Evolutionary conservation across 1,140 invertebrate species (phyloP), one percentile per base, ranked within the genome.

Genomic region (Solen grandis): DNA sequence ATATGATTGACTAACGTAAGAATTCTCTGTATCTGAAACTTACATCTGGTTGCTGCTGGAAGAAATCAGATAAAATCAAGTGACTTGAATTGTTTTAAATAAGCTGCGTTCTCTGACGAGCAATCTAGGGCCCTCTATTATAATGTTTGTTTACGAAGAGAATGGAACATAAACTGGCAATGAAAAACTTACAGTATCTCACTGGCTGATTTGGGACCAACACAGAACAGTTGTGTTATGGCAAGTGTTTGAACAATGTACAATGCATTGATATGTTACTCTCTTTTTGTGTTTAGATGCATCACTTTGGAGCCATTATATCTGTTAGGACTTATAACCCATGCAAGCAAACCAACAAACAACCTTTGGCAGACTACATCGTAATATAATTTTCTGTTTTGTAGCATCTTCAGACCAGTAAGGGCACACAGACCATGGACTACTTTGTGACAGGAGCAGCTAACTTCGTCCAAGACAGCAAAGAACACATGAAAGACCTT

Each of bases 381-480:
- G 4, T 27, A 19, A 35, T 65, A 22, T 36, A 31, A 41, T 68
- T 75, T 55, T 54, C n/a, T 65, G 4, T 69, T 25, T 81, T 36
- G 60, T 74, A 87, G 14, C 85, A 92, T 91, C 91, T 91, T 81
- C 85, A 92, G 14, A 70, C 84, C 36, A 70, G 63, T 27, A 69
- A 84, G 31, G 31, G 81, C 31, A 85, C 84, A 33, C 33, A 81
- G 22, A 88, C 79, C 8, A 82, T 92, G 19, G 88, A 93, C 57
- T 93, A 91, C 55, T 90, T 93, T 82, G 86, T 93, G 1, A 87
- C 85, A 41, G 92, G 92, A 29, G 87, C 90, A 14, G 90, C 91
- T 16, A 92, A 92, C 62, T 91, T 92, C 76, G 89, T 93, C 31
- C 90, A 93, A 63, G 69, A 72, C 8, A 89, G 86, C 25, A 82